These are phyloP conservation scores for Acutogordius australiensis DNA, from an alignment of 2,888 invertebrate species.

Conservation along the genomic window DNA sequence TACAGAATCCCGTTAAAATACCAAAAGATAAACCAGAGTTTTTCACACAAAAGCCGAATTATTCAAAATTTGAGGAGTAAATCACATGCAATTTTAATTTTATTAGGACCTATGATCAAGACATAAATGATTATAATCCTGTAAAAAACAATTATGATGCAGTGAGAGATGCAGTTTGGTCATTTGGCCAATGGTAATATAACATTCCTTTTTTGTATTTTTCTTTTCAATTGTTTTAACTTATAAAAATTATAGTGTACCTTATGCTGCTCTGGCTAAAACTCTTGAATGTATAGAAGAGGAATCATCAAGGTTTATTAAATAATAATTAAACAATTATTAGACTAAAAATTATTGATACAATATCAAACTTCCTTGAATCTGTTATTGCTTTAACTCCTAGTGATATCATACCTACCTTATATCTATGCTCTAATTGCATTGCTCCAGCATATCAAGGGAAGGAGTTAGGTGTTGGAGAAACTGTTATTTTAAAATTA, in stretches of 20 bases:
- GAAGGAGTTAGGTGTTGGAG: conserved; percentile 68
- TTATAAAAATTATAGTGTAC: conserved; percentile 32
- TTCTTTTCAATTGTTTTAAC: not conserved
- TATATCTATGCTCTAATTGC: conserved; percentile 79
- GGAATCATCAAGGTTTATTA: conserved; percentile 21
- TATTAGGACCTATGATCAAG: conserved; percentile 17
- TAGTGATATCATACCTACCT: conserved; percentile 54
- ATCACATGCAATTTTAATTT: too few species aligned
- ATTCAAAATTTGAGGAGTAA: too few species aligned
- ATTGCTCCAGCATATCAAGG: conserved; percentile 83
- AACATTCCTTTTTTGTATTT: too few species aligned
- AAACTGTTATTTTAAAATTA: conserved; percentile 68
- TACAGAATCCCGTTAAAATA: too few species aligned
- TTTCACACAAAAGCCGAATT: too few species aligned
- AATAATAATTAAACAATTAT: not conserved
- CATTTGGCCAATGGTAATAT: conserved; percentile 35
- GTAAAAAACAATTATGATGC: conserved; percentile 44
- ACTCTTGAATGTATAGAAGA: conserved; percentile 67
- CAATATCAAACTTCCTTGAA: conserved; percentile 58
- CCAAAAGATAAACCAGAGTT: too few species aligned
- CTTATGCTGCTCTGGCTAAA: conserved; percentile 60
- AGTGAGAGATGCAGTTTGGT: conserved; percentile 51
- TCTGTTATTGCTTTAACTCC: conserved; percentile 63
- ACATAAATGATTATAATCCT: conserved; percentile 35
- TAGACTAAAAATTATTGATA: conserved; percentile 62